Evolutionary conservation across 2,888 invertebrate species (phyloP).

Genomic region (Anticlea derivata): DNA sequence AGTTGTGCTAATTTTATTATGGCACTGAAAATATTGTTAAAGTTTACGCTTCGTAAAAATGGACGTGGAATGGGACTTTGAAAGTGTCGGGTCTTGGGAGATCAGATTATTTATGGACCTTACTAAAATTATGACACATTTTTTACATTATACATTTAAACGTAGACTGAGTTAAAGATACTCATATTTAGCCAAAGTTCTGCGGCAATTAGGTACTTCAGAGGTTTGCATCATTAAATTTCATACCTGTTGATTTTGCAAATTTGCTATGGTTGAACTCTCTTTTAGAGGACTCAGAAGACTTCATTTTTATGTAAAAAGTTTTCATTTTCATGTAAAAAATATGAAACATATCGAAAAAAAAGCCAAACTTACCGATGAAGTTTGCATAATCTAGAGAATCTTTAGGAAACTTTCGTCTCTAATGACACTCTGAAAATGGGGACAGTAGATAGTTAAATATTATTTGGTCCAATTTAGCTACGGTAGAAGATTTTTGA

Average conservation of each 20-base stretch:
- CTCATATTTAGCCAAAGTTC: constrained; percentile 1
- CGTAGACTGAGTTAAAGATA: constrained; percentile 1
- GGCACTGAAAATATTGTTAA: constrained; percentile 34
- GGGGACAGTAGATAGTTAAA: no score
- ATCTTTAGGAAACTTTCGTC: no score
- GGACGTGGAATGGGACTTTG: constrained; percentile 28
- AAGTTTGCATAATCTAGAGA: no score
- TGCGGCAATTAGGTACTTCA: constrained; percentile 9
- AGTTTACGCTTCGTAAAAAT: constrained; percentile 35
- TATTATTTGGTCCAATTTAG: no score
- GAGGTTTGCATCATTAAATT: constrained; percentile 13
- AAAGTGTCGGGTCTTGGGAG: constrained; percentile 31
- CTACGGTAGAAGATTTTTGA: no score
- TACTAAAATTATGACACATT: neutral
- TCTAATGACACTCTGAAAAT: no score
- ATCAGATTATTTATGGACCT: constrained; percentile 20
- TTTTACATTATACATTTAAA: constrained; percentile 14
- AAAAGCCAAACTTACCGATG: no score
- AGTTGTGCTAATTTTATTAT: constrained; percentile 37
- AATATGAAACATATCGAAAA: no score
- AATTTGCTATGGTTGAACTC: constrained; percentile 5
- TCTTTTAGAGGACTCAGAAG: neutral
- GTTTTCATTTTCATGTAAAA: no score
- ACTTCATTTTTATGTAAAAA: neutral
- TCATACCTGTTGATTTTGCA: constrained; percentile 18